Evolutionary conservation across 1,140 invertebrate genomes (phyloP).

Genomic region (Uloborus diversus): DNA sequence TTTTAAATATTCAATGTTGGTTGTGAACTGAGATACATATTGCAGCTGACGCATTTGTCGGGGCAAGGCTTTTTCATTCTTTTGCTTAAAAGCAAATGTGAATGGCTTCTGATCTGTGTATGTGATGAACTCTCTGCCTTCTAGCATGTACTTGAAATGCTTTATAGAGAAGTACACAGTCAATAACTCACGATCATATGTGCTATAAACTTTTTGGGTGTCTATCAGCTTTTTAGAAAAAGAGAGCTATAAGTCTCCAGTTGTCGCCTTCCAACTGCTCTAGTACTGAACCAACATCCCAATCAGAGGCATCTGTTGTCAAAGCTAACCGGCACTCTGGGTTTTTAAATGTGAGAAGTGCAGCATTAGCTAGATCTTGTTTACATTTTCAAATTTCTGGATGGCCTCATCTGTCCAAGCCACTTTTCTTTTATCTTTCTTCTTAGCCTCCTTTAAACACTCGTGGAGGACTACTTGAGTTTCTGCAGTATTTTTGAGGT

Average conservation of each 20-base stretch:
- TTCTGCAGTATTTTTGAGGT: slow-evolving; percentile 60
- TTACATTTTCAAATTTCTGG: slow-evolving; percentile 64
- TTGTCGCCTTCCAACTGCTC: background rate
- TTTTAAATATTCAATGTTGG: background rate
- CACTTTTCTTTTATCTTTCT: background rate
- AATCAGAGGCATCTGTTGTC: background rate
- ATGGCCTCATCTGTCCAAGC: background rate
- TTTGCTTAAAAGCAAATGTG: slow-evolving; percentile 50
- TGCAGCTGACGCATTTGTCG: slow-evolving; percentile 60
- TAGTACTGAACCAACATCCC: slow-evolving; percentile 41
- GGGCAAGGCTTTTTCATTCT: background rate
- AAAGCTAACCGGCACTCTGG: background rate
- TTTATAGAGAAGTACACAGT: background rate
- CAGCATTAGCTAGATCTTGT: background rate
- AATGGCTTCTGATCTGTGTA: slow-evolving; percentile 62
- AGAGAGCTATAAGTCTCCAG: background rate
- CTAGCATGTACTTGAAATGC: slow-evolving; percentile 59
- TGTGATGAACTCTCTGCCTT: slow-evolving; percentile 61
- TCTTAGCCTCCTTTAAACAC: background rate
- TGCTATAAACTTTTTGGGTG: background rate
- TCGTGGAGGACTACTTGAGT: slow-evolving; percentile 45
- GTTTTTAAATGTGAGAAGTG: background rate
- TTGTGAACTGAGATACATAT: slow-evolving; percentile 33
- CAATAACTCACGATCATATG: background rate
- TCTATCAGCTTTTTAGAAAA: slow-evolving; percentile 30